These are phyloP conservation scores for Tinea pellionella DNA, from an alignment of 2,888 invertebrate species.

Conservation along the genomic window DNA sequence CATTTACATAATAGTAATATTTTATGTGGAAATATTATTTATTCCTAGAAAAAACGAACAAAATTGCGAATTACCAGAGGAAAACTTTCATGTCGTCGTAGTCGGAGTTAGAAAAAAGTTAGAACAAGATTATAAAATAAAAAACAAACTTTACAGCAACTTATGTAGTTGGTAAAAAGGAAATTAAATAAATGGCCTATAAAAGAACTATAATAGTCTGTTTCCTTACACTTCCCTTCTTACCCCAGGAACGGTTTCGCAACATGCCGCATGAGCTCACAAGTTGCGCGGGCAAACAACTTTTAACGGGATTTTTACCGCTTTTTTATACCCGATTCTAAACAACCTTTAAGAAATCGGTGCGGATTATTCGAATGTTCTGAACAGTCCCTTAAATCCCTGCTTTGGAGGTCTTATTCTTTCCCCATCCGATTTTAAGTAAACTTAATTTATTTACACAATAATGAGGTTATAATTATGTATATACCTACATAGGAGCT, in stretches of 20 bases:
- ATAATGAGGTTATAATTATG: no score
- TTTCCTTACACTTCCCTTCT: background rate
- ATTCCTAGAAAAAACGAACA: background rate
- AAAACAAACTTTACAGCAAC: background rate
- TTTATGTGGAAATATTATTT: no score
- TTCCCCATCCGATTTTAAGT: background rate
- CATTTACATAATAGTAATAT: no score
- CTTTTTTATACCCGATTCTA: conserved; percentile 10
- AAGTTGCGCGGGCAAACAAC: background rate
- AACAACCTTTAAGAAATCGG: conserved; percentile 8
- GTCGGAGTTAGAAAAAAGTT: background rate
- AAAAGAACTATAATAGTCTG: conserved; percentile 1
- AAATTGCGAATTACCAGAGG: background rate
- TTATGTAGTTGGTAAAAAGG: conserved; percentile 1
- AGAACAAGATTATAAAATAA: background rate
- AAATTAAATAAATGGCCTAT: conserved; percentile 1
- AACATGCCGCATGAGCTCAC: background rate
- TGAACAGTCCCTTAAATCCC: background rate
- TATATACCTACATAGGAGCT: no score
- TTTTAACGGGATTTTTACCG: conserved; percentile 10
- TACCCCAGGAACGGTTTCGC: background rate
- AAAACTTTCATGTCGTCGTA: background rate
- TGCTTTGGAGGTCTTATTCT: background rate
- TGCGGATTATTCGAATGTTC: conserved; percentile 7
- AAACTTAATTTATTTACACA: no score